Evolutionary conservation across 2,113 vertebrate genomes (phyloP).

Genomic region (Redunca redunca): DNA sequence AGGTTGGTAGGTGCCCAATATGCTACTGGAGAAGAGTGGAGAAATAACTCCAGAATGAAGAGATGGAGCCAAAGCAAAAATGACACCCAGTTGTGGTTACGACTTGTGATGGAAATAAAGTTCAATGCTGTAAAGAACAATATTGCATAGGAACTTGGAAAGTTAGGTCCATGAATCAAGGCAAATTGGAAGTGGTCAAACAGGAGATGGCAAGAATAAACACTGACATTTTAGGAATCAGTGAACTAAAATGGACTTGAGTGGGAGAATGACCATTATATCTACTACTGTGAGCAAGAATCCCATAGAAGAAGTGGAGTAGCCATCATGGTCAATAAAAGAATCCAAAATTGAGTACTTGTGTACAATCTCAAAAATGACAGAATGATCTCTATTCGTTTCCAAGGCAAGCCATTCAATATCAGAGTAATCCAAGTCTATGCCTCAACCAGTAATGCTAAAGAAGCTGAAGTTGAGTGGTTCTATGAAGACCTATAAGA

Average conservation of each 20-base stretch:
- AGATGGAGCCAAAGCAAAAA: not conserved
- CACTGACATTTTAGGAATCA: not conserved
- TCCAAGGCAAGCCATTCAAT: not conserved
- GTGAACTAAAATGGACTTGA: not conserved
- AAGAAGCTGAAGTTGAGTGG: not conserved
- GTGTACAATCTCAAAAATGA: not conserved
- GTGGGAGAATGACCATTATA: not conserved
- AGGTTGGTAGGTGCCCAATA: not conserved
- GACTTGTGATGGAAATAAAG: not conserved
- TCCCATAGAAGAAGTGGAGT: not conserved
- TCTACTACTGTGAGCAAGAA: not conserved
- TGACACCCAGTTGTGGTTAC: not conserved
- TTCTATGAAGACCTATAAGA: not conserved
- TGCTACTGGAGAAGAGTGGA: not conserved
- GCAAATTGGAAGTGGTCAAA: not conserved
- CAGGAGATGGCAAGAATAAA: not conserved
- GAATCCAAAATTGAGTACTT: not conserved
- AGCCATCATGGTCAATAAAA: not conserved
- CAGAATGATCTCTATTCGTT: not conserved
- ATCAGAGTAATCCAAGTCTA: not conserved
- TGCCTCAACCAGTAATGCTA: not conserved
- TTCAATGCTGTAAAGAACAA: not conserved
- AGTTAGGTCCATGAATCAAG: not conserved
- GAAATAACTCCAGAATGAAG: not conserved
- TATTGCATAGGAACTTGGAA: not conserved